Percentiles rank a stretch among this genome's conserved stretches.
Evolutionary conservation across 2,113 vertebrate species (phyloP).

Genomic region (Anhinga rufa): DNA sequence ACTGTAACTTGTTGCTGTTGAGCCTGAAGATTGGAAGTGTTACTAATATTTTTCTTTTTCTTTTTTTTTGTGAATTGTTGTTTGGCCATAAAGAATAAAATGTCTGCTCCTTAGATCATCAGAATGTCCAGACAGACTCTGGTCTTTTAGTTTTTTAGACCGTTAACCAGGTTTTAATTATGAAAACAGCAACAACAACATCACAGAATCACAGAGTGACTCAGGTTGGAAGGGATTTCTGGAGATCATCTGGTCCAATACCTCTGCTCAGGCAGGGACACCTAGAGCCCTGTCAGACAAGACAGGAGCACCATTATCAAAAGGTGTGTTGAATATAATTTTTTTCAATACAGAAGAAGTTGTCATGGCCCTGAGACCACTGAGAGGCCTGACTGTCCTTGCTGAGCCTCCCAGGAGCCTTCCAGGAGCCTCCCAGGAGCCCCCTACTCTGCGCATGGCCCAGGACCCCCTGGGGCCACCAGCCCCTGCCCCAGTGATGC

Average conservation of each 20-base stretch:
- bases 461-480: too few relatives aligned
- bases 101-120: not conserved
- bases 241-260: not conserved
- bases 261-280: not conserved
- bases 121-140: not conserved
- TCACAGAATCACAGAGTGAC: not conserved
- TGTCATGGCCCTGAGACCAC: not conserved
- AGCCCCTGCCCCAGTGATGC: not conserved
- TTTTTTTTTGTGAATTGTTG: too few relatives aligned
- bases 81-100: not conserved
- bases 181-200: not conserved
- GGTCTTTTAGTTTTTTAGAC: not conserved
- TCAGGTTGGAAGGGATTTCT: not conserved
- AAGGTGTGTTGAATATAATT: not conserved
- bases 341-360: not conserved
- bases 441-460: too few relatives aligned
- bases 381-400: not conserved
- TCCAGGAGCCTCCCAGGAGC: not conserved
- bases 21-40: not conserved
- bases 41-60: not conserved
- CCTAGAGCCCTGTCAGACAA: not conserved
- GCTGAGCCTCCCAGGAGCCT: not conserved
- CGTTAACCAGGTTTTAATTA: not conserved
- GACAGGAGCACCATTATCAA: not conserved
- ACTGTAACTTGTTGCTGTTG: not conserved